A percentile compares a stretch with the other conserved stretches of the same genome.
Conservation (phyloP, 2,113 vertebrate species). For the Mesembrinibis cayennensis region DNA sequence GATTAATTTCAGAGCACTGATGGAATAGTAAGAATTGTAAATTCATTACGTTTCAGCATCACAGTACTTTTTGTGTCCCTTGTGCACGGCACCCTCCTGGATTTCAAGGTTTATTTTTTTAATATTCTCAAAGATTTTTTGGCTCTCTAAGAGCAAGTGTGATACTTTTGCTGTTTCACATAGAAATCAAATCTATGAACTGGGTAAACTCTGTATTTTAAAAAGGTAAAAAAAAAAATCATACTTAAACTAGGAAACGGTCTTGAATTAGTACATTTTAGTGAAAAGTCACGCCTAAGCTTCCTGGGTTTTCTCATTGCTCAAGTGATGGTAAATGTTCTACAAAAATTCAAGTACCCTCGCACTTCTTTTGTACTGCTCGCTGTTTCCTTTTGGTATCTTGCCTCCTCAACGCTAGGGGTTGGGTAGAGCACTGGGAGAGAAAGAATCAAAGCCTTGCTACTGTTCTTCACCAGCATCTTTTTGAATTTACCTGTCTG, state of each 20-base stretch:
- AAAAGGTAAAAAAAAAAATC: background rate
- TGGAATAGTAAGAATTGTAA: slow-evolving; percentile 29
- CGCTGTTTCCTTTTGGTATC: background rate
- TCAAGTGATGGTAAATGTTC: background rate
- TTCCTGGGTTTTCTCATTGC: background rate
- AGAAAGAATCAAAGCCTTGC: background rate
- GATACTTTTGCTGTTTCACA: background rate
- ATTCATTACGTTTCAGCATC: background rate
- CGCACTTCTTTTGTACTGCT: background rate
- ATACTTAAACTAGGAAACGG: background rate
- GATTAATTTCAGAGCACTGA: slow-evolving; percentile 17
- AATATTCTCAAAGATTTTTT: background rate
- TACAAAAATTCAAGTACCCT: background rate
- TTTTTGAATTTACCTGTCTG: background rate
- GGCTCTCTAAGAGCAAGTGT: background rate
- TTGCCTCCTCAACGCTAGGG: background rate
- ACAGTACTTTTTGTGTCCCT: background rate
- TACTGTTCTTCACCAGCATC: background rate
- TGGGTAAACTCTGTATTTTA: background rate
- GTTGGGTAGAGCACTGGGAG: background rate
- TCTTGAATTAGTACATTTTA: background rate
- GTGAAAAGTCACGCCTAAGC: background rate
- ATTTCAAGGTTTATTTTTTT: background rate
- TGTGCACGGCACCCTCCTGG: background rate
- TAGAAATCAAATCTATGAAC: background rate